Evolutionary conservation across 2,888 invertebrate species (phyloP).

Genomic region (Bombylius major): DNA sequence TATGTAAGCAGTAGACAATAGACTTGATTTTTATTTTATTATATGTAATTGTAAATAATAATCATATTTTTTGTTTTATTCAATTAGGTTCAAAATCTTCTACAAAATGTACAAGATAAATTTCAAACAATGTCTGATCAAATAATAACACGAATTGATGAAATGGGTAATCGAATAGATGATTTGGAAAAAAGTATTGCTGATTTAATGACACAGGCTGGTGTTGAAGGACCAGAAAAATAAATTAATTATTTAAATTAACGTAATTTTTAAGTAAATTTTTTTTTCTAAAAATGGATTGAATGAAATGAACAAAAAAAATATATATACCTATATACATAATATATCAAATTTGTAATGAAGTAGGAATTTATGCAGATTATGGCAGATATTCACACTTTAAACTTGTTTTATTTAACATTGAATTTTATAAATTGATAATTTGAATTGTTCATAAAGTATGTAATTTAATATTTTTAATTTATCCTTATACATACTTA

Average conservation of each 20-base stretch:
- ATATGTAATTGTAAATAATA: neutral
- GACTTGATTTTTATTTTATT: neutral
- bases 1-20: constrained; percentile 55
- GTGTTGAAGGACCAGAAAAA: constrained; percentile 52
- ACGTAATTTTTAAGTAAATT: neutral
- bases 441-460: too few species aligned
- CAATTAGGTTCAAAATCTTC: constrained; percentile 79
- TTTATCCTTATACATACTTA: too few species aligned
- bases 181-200: constrained; percentile 97
- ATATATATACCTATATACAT: neutral
- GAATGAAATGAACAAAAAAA: neutral
- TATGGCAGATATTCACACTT: neutral
- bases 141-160: constrained; percentile 92
- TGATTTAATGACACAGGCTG: constrained; percentile 96
- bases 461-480: too few species aligned
- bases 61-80: constrained; percentile 10
- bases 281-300: neutral
- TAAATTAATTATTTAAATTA: constrained; percentile 14
- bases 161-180: constrained; percentile 96
- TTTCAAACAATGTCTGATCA: constrained; percentile 99
- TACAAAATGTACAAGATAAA: constrained; percentile 97
- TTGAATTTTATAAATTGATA: too few species aligned
- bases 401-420: neutral
- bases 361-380: too few species aligned
- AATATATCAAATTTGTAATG: neutral